Evolutionary conservation across 1,140 invertebrate genomes (phyloP).

Genomic region (Frieseomelitta varia): DNA sequence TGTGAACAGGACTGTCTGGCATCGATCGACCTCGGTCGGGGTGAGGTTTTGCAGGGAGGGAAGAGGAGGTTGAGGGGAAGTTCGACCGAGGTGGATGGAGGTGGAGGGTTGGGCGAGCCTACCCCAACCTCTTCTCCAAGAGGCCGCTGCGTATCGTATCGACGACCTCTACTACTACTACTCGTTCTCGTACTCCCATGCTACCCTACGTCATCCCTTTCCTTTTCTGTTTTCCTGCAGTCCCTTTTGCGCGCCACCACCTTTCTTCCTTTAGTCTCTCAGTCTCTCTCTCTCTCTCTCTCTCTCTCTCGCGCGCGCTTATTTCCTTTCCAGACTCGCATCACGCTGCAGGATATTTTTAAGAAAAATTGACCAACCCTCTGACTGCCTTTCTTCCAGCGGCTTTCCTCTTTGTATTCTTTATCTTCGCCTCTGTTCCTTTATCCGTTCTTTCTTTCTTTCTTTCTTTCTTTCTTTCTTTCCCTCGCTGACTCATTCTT

Average conservation of each 20-base stretch:
- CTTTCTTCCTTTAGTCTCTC: constrained; percentile 32
- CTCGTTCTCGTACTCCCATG: constrained; percentile 37
- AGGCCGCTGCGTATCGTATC: constrained; percentile 76
- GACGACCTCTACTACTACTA: constrained; percentile 77
- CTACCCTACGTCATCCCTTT: constrained; percentile 65
- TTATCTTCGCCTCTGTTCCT: constrained; percentile 47
- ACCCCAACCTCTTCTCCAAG: constrained; percentile 79
- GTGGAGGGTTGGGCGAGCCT: constrained; percentile 72
- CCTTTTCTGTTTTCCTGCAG: constrained; percentile 56
- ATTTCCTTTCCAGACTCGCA: constrained; percentile 36
- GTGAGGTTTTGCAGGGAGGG: constrained; percentile 55
- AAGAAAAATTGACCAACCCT: constrained; percentile 69
- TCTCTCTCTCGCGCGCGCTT: constrained; percentile 50
- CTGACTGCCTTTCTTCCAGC: constrained; percentile 38
- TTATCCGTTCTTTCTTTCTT: background rate
- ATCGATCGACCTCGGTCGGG: constrained; percentile 76
- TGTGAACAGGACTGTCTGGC: constrained; percentile 81
- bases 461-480: background rate
- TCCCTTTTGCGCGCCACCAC: constrained; percentile 52
- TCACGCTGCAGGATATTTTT: constrained; percentile 69
- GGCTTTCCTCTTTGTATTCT: constrained; percentile 69
- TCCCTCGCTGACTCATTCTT: constrained; percentile 39
- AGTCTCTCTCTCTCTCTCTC: constrained; percentile 39
- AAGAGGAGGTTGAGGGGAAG: constrained; percentile 41
- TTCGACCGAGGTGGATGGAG: constrained; percentile 40